Evolutionary conservation across 2,888 invertebrate genomes (phyloP), one percentile per base, ranked within the genome.

Genomic region (Drosophila lutescens): DNA sequence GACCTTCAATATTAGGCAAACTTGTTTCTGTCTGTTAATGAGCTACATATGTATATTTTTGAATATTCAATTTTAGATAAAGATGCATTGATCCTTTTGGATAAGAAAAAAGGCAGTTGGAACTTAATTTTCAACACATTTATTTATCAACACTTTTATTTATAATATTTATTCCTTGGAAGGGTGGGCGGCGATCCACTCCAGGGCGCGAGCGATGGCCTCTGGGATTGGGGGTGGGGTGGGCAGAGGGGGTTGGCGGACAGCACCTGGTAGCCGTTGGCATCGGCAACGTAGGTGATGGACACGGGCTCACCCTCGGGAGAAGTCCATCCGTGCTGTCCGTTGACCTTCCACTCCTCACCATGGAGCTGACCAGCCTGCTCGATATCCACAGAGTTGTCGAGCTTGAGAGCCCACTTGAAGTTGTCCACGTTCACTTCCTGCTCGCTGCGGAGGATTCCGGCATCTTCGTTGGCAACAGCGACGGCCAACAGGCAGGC

Each of bases 201-300:
- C 79, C 34, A 90, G n/a, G 12, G 78, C 0, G 9, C 43, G 74
- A 4, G 4, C 54, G 61, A 90, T 90, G 43, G 61, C 43, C 20
- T 76, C 89, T 68, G 90, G 90, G 26, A 83, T 79, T 86, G 90
- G 91, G 13, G 70, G 91, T 12, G 90, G 32, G 9, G 91, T 90
- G 23, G 90, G 90, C 58, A 90, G 80, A 46, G 84, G 65, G 90
- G 90, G 49, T 81, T 79, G 66, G 90, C 82, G 4, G 41, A 0
- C 9, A 77, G 2, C 2, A 86, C 79, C 7, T 72, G 68, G 51
- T 59, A 88, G n/a, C 90, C 90, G 43, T 88, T 83, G n/a, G 55
- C 88, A 58, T 91, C 59, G 43, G 90, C 90, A 0, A 66, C 0
- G 20, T 89, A 90, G 10, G 23, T 0, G 1, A 83, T 0, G 2